Percentiles rank a stretch among this genome's conserved stretches.
phyloP scores from a whole-genome alignment of 2,113 vertebrate species.

The Festucalex cinctus region DNA sequence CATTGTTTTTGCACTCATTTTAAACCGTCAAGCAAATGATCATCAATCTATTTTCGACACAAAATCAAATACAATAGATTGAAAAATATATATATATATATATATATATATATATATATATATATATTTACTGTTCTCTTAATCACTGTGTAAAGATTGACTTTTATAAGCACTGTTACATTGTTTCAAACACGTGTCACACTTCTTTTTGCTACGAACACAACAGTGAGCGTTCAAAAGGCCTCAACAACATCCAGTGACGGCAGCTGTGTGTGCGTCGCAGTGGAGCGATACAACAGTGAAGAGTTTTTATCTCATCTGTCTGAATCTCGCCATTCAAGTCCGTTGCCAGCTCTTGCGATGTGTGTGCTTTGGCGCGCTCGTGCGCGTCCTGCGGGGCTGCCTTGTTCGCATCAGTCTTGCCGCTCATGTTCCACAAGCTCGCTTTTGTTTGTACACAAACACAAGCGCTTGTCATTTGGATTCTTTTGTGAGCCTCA shows the following conservation, averaged over 20 bases:
- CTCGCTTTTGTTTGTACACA: constrained; percentile 53
- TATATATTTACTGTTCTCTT: too few species aligned
- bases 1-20: too few species aligned
- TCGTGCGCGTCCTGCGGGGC: constrained; percentile 40
- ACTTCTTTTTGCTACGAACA: not conserved
- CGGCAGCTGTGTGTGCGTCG: not conserved
- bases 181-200: not conserved
- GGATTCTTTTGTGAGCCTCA: constrained; percentile 29
- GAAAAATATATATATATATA: too few species aligned
- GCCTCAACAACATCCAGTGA: not conserved
- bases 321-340: constrained; percentile 26
- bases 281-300: not conserved
- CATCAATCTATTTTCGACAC: too few species aligned
- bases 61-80: too few species aligned
- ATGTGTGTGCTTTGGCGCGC: constrained; percentile 27
- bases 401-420: constrained; percentile 54
- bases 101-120: too few species aligned
- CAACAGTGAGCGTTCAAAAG: not conserved
- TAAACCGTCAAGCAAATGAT: too few species aligned
- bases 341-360: constrained; percentile 40
- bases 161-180: too few species aligned
- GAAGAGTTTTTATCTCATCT: not conserved
- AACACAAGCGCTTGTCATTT: constrained; percentile 48
- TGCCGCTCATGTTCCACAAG: constrained; percentile 40
- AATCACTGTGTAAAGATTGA: too few species aligned